A percentile compares a stretch with the other conserved stretches of the same genome.
These are phyloP conservation scores for Pandemis cinnamomeana DNA, from an alignment of 2,888 invertebrate species.

Conservation along the genomic window DNA sequence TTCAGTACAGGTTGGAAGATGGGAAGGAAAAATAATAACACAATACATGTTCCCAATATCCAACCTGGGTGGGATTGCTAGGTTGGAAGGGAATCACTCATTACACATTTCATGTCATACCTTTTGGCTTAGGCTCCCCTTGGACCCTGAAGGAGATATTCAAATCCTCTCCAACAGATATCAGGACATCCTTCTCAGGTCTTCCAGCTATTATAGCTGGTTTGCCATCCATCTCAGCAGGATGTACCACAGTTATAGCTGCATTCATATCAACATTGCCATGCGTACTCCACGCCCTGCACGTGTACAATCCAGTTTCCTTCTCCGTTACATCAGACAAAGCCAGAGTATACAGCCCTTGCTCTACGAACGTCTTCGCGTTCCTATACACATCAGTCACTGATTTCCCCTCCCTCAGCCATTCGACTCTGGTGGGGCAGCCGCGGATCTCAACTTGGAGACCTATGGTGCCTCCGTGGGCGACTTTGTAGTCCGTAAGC, in stretches of 20 bases:
- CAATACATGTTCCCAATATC: too few relatives aligned
- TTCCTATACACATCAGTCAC: slow-evolving; percentile 85
- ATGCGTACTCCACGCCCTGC: slow-evolving; percentile 89
- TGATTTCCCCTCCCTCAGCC: slow-evolving; percentile 88
- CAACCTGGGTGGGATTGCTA: too few relatives aligned
- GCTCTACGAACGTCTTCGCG: slow-evolving; percentile 87
- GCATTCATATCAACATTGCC: slow-evolving; percentile 90
- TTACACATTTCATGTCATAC: slow-evolving; percentile 70
- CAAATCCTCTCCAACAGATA: slow-evolving; percentile 92
- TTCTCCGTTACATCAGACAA: slow-evolving; percentile 89
- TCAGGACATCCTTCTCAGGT: slow-evolving; percentile 90
- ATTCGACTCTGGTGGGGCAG: slow-evolving; percentile 89
- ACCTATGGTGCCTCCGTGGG: slow-evolving; percentile 91
- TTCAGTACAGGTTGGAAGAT: too few relatives aligned
- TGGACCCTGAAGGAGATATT: slow-evolving; percentile 92
- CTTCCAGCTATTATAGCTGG: slow-evolving; percentile 92
- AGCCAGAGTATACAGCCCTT: slow-evolving; percentile 89
- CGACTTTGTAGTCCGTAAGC: slow-evolving; percentile 89
- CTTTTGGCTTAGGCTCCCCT: slow-evolving; percentile 94
- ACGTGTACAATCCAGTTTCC: slow-evolving; percentile 91
- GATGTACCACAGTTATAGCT: slow-evolving; percentile 88
- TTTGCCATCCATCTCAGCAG: slow-evolving; percentile 86
- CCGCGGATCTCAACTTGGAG: slow-evolving; percentile 92
- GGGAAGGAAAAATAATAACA: too few relatives aligned
- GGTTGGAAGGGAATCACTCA: too few relatives aligned